Evolutionary conservation across 37 sponge, comb jelly and placozoan genomes (phyloP).

Genomic region (Amphimedon queenslandica): DNA sequence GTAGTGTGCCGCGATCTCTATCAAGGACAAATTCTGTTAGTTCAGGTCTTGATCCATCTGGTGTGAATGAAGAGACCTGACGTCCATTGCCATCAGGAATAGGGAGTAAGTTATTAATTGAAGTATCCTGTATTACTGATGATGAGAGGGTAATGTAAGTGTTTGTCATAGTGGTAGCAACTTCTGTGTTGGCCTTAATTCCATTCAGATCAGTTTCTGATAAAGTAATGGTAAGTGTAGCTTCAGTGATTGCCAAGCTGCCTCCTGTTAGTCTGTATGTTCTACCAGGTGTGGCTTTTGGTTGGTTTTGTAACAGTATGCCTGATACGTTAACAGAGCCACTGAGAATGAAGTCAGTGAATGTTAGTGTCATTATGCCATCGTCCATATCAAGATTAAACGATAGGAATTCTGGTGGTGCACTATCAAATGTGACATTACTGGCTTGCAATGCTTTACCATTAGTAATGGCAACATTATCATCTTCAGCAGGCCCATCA

Average conservation of each 20-base stretch:
- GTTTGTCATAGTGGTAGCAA: conserved; percentile 49
- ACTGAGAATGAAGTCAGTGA: conserved; percentile 63
- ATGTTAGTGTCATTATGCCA: conserved; percentile 57
- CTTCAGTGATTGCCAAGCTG: background rate
- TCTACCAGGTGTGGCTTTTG: conserved; percentile 47
- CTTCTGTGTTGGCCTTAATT: conserved; percentile 56
- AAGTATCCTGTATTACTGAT: conserved; percentile 46
- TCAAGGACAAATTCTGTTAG: conserved; percentile 65
- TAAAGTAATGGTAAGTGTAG: conserved; percentile 40
- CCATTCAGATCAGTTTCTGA: conserved; percentile 62
- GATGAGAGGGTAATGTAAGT: conserved; percentile 66
- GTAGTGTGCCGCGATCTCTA: conserved; percentile 61
- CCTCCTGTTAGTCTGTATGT: conserved; percentile 54
- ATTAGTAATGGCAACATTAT: conserved; percentile 77
- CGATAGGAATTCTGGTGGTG: conserved; percentile 33
- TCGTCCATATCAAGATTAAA: conserved; percentile 70
- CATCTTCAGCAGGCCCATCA: conserved; percentile 54
- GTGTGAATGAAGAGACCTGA: conserved; percentile 23
- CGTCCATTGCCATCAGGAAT: conserved; percentile 60
- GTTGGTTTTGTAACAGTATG: conserved; percentile 59
- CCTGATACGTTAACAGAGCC: conserved; percentile 39
- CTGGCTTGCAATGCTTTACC: conserved; percentile 70
- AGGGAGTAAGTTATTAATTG: conserved; percentile 45
- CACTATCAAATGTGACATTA: conserved; percentile 47
- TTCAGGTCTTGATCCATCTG: conserved; percentile 59